phyloP scores from a whole-genome alignment of 2,797 vertebrate species.

The Amazonetta brasiliensis region DNA sequence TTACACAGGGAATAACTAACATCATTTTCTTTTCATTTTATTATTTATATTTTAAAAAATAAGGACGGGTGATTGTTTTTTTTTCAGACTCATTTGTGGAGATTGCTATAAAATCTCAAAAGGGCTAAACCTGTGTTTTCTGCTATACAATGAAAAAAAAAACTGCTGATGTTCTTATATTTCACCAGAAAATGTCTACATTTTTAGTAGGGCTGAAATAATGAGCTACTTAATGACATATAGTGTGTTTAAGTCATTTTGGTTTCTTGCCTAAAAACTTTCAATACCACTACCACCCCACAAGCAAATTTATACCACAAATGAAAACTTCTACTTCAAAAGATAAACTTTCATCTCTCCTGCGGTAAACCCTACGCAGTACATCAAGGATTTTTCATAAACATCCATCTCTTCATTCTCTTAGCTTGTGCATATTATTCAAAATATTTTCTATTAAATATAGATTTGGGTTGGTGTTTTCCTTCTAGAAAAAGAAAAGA shows the following conservation, averaged over 20 bases:
- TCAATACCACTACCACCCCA: neutral
- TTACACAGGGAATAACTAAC: neutral
- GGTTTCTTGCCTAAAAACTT: conserved; percentile 19
- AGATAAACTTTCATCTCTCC: conserved; percentile 49
- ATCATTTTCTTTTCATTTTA: neutral
- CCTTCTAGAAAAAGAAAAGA: neutral
- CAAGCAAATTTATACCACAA: conserved; percentile 28
- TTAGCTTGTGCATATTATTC: conserved; percentile 28
- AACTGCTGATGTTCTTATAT: neutral
- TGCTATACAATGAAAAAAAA: neutral
- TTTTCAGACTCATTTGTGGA: neutral
- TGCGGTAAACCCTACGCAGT: conserved; percentile 24
- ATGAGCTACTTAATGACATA: conserved; percentile 48
- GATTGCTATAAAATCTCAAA: neutral
- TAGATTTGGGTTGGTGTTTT: conserved; percentile 39
- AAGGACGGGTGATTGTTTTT: neutral
- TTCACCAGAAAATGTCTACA: conserved; percentile 5
- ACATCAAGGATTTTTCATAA: conserved; percentile 53
- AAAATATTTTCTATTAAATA: conserved; percentile 63
- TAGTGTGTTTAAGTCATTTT: conserved; percentile 7
- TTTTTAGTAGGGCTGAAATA: conserved; percentile 44
- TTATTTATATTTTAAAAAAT: neutral
- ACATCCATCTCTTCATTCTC: neutral
- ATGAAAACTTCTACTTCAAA: conserved; percentile 40
- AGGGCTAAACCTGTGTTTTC: conserved; percentile 17